Evolutionary conservation across 2,113 vertebrate species (phyloP).

Genomic region (Hylia prasina): DNA sequence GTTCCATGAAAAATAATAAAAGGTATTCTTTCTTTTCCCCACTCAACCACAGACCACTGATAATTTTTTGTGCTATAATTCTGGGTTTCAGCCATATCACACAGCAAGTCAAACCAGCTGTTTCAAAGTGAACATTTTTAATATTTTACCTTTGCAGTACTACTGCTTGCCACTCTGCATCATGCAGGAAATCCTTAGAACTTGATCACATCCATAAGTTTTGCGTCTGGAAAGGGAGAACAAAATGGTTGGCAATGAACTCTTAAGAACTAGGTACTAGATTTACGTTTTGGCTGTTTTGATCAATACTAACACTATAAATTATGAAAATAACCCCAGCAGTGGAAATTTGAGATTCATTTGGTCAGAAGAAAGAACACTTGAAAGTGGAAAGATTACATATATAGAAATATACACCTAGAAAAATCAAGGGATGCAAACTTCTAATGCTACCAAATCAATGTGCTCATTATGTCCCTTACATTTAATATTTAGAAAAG

Average conservation of each 20-base stretch:
- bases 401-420: not conserved
- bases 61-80: not conserved
- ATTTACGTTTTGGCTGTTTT: not conserved
- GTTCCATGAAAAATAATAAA: not conserved
- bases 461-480: not conserved
- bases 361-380: not conserved
- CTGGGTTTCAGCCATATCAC: not conserved
- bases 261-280: not conserved
- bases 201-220: not conserved
- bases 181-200: not conserved
- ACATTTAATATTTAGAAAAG: not conserved
- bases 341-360: not conserved
- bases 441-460: not conserved
- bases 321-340: not conserved
- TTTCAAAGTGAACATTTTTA: not conserved
- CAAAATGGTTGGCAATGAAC: not conserved
- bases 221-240: not conserved
- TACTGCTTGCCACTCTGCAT: not conserved
- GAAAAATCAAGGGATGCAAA: not conserved
- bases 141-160: not conserved
- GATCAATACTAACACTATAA: not conserved
- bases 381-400: not conserved
- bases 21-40: not conserved
- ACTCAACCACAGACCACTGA: not conserved
- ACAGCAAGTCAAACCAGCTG: not conserved